Conservation (phyloP, 1,140 invertebrate genomes). For the Drosophila arawakana region DNA sequence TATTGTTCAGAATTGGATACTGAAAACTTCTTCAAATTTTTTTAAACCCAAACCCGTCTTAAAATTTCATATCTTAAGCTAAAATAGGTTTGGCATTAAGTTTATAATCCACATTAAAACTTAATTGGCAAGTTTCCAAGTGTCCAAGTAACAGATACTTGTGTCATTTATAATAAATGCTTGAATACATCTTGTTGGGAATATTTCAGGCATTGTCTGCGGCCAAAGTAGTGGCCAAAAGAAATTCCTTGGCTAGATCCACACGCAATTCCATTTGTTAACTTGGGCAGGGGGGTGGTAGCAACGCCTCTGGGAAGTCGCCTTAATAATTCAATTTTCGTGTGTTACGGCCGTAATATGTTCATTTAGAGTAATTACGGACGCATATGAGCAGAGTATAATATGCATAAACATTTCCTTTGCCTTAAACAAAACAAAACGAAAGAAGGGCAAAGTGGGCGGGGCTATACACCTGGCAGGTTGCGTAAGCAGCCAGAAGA, state of each 20-base stretch:
- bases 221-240: conserved; percentile 10
- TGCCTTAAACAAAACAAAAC: conserved; percentile 68
- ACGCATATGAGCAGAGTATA: conserved; percentile 62
- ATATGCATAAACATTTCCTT: conserved; percentile 74
- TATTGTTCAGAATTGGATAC: no score
- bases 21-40: no score
- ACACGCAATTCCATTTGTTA: conserved; percentile 60
- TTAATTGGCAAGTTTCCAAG: no score
- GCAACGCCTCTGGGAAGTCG: conserved; percentile 64
- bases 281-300: background rate
- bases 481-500: conserved; percentile 30
- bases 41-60: no score
- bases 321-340: conserved; percentile 78
- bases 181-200: background rate
- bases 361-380: conserved; percentile 78
- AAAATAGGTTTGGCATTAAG: no score
- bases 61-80: no score
- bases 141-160: no score
- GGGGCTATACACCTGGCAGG: conserved; percentile 38
- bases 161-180: no score
- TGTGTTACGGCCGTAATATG: conserved; percentile 68
- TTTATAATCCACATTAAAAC: no score
- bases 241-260: conserved; percentile 5
- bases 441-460: conserved; percentile 35
- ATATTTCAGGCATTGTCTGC: background rate